Conservation (phyloP, 1,140 invertebrate genomes). For the Lepidurus packardi region DNA sequence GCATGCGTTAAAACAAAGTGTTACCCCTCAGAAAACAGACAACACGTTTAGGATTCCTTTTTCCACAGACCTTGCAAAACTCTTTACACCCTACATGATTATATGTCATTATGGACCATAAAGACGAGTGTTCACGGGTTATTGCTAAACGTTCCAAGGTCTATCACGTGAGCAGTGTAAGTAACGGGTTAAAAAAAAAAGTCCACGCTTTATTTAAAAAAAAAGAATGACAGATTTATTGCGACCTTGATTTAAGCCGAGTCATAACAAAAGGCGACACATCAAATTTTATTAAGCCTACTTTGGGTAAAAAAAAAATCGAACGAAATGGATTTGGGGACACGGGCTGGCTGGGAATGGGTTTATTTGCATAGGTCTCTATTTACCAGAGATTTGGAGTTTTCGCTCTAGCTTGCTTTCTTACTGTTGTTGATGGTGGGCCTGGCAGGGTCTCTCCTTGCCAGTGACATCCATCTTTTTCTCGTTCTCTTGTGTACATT, state of each 20-base stretch:
- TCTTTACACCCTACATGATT: constrained; percentile 2
- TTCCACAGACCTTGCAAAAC: not conserved
- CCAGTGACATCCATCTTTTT: constrained; percentile 19
- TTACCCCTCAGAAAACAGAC: not conserved
- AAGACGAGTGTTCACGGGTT: constrained; percentile 9
- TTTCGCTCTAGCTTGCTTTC: not conserved
- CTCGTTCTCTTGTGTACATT: constrained; percentile 10
- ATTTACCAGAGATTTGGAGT: not conserved
- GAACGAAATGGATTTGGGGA: not conserved
- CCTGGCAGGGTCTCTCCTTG: constrained; percentile 17
- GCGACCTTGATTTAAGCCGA: not conserved
- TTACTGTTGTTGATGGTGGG: constrained; percentile 2
- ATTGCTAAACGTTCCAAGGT: constrained; percentile 2
- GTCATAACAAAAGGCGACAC: not conserved
- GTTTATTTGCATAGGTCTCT: constrained; percentile 12
- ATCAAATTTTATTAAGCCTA: not conserved
- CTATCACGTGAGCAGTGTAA: not conserved
- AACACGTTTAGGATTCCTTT: not conserved
- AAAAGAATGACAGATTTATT: not conserved
- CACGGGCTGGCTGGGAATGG: not conserved
- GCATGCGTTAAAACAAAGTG: not conserved
- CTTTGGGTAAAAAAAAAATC: not conserved
- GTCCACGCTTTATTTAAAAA: not conserved
- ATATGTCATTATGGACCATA: constrained; percentile 15
- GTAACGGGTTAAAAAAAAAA: not conserved